Conservation (phyloP, 2,888 invertebrate species). For the Ophion slaviceki region DNA sequence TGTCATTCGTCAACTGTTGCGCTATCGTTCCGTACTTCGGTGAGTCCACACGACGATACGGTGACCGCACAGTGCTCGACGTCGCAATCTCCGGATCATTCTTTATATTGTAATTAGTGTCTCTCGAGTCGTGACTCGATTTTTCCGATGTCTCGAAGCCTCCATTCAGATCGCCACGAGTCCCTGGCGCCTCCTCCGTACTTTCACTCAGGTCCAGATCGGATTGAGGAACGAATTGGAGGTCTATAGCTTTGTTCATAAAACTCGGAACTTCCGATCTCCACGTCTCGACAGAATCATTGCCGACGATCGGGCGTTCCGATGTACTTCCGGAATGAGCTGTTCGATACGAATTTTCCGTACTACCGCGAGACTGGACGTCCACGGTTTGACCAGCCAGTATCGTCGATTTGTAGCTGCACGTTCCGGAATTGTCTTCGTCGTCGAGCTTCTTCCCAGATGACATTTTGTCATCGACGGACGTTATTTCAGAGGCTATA, state of each 20-base stretch:
- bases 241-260: constrained; percentile 54
- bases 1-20: neutral
- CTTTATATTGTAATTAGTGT: constrained; percentile 57
- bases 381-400: constrained; percentile 48
- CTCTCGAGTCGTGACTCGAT: constrained; percentile 27
- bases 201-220: constrained; percentile 47
- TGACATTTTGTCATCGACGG: neutral
- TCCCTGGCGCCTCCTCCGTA: neutral
- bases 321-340: constrained; percentile 23
- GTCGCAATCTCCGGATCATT: neutral
- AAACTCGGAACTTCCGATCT: constrained; percentile 48
- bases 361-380: constrained; percentile 34
- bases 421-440: constrained; percentile 33
- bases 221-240: constrained; percentile 28
- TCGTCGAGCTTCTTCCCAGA: neutral
- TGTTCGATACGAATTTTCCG: constrained; percentile 57
- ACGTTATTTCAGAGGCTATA: neutral
- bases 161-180: constrained; percentile 35
- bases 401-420: constrained; percentile 58
- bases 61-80: neutral
- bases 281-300: constrained; percentile 16
- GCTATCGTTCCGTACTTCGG: neutral
- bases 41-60: neutral
- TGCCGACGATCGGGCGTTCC: neutral
- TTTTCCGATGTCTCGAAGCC: constrained; percentile 29